Percentiles rank a stretch among this genome's conserved stretches.
Conservation (phyloP, 2,113 vertebrate species). For the Stomatorhinus ivindoensis region DNA sequence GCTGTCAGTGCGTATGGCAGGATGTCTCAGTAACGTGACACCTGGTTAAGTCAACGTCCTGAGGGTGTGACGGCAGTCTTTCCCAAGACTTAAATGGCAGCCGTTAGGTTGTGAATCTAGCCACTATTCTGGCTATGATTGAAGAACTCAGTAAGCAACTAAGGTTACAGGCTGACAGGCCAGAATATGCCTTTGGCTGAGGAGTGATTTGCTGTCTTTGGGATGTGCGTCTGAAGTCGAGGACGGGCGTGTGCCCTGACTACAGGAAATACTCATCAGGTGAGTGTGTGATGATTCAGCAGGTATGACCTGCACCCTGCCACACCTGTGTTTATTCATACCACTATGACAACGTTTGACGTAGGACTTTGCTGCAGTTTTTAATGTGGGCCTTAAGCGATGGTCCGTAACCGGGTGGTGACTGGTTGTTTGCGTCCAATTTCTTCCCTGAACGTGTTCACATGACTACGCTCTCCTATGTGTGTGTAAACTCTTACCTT, state of each 20-base stretch:
- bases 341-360: background rate
- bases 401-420: background rate
- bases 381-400: background rate
- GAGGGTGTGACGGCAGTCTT: background rate
- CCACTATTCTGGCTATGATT: background rate
- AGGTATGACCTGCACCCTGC: background rate
- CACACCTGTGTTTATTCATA: slow-evolving; percentile 5
- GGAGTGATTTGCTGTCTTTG: background rate
- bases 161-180: background rate
- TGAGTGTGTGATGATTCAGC: slow-evolving; percentile 7
- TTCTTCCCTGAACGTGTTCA: background rate
- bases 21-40: background rate
- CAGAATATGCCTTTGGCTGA: background rate
- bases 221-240: background rate
- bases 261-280: slow-evolving; percentile 5
- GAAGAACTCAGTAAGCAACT: background rate
- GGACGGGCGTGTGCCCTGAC: background rate
- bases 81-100: background rate
- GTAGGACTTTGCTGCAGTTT: background rate
- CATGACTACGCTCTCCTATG: background rate
- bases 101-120: background rate
- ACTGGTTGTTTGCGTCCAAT: background rate
- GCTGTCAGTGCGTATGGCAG: background rate
- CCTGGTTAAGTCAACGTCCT: background rate
- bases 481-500: background rate